phyloP scores from a whole-genome alignment of 2,888 invertebrate genomes.

The Beris morrisii region DNA sequence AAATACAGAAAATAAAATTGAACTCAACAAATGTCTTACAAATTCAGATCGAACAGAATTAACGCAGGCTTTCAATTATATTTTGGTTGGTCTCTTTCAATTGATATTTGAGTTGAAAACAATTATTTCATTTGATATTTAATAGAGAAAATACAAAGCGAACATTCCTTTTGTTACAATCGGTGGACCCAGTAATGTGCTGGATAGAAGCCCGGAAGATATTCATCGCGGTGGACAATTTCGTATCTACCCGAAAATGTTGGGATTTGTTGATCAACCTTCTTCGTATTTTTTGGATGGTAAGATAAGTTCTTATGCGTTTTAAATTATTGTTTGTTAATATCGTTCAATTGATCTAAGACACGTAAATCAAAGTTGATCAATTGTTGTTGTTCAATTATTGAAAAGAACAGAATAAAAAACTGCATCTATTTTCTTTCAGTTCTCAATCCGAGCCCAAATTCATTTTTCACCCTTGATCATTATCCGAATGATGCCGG shows the following conservation, averaged over 20 bases:
- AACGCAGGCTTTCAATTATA: not conserved
- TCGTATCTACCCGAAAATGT: conserved; percentile 12
- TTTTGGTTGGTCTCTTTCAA: conserved; percentile 18
- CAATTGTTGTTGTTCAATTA: no score
- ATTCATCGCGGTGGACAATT: conserved; percentile 15
- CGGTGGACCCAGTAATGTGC: conserved; percentile 27
- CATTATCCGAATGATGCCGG: conserved; percentile 8
- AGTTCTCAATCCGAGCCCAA: conserved; percentile 6
- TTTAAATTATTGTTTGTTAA: no score
- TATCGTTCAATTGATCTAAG: not conserved
- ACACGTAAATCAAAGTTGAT: no score
- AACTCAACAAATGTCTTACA: conserved; percentile 2
- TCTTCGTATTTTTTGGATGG: conserved; percentile 23
- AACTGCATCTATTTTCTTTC: not conserved
- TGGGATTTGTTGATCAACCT: conserved; percentile 21
- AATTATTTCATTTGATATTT: not conserved
- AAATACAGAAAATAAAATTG: not conserved
- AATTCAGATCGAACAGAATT: conserved; percentile 8
- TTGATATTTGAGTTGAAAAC: not conserved
- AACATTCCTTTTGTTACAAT: conserved; percentile 20
- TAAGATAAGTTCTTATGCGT: not conserved
- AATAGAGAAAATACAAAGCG: not conserved
- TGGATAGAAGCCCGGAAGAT: not conserved
- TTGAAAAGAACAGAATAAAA: no score
- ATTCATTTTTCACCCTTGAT: conserved; percentile 1